Percentiles rank a stretch among this genome's conserved stretches.
phyloP scores from a whole-genome alignment of 2,113 vertebrate genomes.

The Danionella cerebrum region DNA sequence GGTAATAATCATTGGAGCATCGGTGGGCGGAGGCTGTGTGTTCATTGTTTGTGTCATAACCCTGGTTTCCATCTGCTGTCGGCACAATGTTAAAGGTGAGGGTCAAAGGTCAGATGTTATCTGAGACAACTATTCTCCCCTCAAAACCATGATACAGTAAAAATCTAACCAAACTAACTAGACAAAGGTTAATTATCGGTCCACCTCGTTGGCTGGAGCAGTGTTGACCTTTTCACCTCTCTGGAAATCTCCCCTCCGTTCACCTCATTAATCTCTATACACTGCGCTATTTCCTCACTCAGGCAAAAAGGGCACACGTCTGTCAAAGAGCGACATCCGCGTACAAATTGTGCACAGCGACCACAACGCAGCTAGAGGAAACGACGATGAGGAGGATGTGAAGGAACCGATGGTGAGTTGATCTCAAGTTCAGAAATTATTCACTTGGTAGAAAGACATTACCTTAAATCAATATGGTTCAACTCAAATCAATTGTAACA shows the following conservation, averaged over 20 bases:
- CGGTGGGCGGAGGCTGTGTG: slow-evolving; percentile 62
- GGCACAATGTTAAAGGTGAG: slow-evolving; percentile 73
- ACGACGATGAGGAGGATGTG: slow-evolving; percentile 74
- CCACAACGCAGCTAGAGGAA: slow-evolving; percentile 68
- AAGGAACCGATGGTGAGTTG: slow-evolving; percentile 71
- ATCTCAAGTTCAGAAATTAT: neutral
- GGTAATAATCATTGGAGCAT: slow-evolving; percentile 66
- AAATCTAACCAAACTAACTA: slow-evolving; percentile 16
- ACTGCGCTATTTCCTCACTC: slow-evolving; percentile 1
- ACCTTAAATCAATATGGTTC: too few relatives aligned
- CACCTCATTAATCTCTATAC: slow-evolving; percentile 15
- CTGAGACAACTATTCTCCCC: slow-evolving; percentile 24
- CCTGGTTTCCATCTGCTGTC: slow-evolving; percentile 71
- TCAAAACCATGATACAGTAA: slow-evolving; percentile 10
- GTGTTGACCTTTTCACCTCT: slow-evolving; percentile 22
- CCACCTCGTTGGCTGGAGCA: slow-evolving; percentile 14
- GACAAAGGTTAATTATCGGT: slow-evolving; percentile 18
- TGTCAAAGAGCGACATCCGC: slow-evolving; percentile 77
- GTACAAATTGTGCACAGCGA: slow-evolving; percentile 77
- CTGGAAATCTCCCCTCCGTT: slow-evolving; percentile 8
- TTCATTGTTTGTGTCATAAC: slow-evolving; percentile 68
- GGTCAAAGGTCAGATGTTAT: slow-evolving; percentile 54
- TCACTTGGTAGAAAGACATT: neutral
- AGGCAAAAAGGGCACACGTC: slow-evolving; percentile 72
- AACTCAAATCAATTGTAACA: too few relatives aligned